phyloP scores from a whole-genome alignment of 2,797 vertebrate species.

The Chelon auratus region DNA sequence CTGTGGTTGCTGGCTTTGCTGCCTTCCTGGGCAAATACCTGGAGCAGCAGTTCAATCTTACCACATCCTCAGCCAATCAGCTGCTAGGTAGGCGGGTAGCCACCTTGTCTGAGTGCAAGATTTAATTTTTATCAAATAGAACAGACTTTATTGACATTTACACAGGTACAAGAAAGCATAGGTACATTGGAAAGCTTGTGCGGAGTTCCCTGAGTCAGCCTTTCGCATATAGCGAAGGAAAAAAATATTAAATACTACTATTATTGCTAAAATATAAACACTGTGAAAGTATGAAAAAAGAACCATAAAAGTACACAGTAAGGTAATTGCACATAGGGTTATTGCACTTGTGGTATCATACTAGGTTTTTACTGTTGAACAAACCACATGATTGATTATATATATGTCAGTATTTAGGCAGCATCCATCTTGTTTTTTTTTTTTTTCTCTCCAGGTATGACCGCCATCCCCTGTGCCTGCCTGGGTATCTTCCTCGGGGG shows the following conservation, averaged over 20 bases:
- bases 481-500: conserved; percentile 98
- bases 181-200: no score
- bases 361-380: neutral
- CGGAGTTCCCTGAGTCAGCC: no score
- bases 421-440: neutral
- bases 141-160: no score
- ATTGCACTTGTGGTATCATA: neutral
- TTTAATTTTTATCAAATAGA: neutral
- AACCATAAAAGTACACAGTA: no score
- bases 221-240: no score
- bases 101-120: neutral
- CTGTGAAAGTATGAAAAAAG: no score
- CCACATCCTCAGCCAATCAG: conserved; percentile 98
- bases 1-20: conserved; percentile 96
- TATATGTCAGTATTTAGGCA: no score
- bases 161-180: no score
- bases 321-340: no score
- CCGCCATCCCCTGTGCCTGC: conserved; percentile 97
- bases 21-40: conserved; percentile 98
- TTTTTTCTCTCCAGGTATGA: conserved; percentile 90
- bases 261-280: no score
- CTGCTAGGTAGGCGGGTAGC: conserved; percentile 89
- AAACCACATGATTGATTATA: neutral
- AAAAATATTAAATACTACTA: no score
- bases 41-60: conserved; percentile 99